Evolutionary conservation across 2,113 vertebrate genomes (phyloP), one percentile per base, ranked within the genome.

Genomic region (Chaenocephalus aceratus): DNA sequence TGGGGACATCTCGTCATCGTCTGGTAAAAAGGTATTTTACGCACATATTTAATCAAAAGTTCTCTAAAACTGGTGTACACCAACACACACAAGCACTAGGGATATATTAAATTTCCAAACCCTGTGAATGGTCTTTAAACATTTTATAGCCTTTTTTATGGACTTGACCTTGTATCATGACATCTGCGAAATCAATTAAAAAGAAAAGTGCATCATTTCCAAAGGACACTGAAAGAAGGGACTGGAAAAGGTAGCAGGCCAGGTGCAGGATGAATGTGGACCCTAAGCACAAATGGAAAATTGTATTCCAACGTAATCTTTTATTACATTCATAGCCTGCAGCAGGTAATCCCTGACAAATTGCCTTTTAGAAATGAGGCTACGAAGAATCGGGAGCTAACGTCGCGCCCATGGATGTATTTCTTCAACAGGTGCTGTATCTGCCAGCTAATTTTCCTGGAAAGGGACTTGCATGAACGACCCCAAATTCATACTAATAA

Each of bases 111-210:
- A 67, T 46, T 64, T 49, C 12, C 5, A 10, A 49, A 30, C 4
- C 9, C 64, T 15, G 15, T 30, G 16, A 67, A 45, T 52, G 15
- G 21, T 60, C 7, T 62, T 6, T 15, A 52, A 23, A 74, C 11
- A 52, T 30, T 54, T 73, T 14, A 49, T 23, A 18, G 44, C 45
- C 23, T 62, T 13, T 51, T 77, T 60, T 12, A 23, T 4, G 3
- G 18, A 23, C 12, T n/a, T 72, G 52, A 56, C 30, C 36, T 51
- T 66, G 41, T 41, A 54, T 15, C 14, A 23, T 23, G 15, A 49
- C 14, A 36, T 77, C 64, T 77, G 73, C 70, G 7, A 58, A 77
- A 56, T 60, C 60, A 66, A 74, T 62, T 53, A 41, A 58, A 79
- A 12, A 14, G 54, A 70, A 3, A 45, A 46, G 21, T 30, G 26